Conservation (phyloP, 2,113 vertebrate genomes). For the Leptocoma aspasia region DNA sequence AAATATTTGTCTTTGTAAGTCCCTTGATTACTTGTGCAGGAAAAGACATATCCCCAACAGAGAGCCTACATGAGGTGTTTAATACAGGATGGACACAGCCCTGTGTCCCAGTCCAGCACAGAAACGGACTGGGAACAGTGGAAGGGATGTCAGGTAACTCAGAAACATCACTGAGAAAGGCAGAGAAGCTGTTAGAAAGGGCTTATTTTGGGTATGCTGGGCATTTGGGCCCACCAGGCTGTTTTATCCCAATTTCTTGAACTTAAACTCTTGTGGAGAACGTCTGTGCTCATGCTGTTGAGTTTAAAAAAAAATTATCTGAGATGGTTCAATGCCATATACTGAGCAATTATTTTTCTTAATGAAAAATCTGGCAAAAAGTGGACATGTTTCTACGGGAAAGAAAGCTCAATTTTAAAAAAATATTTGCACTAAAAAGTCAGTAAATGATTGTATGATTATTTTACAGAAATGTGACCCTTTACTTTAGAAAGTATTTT, state of each 20-base stretch:
- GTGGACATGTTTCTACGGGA: not conserved
- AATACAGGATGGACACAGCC: not conserved
- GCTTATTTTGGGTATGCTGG: not conserved
- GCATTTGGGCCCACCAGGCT: not conserved
- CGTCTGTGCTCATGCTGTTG: not conserved
- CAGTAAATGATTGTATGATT: not conserved
- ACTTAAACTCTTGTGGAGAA: accelerated
- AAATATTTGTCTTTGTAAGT: not conserved
- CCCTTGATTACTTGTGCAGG: not conserved
- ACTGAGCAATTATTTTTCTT: not conserved
- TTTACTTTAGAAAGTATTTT: not conserved
- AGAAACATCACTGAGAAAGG: not conserved
- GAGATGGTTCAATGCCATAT: not conserved
- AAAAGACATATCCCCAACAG: not conserved
- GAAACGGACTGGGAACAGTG: accelerated
- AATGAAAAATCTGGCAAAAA: not conserved
- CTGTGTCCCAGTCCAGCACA: not conserved
- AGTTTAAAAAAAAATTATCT: not conserved
- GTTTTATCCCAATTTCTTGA: not conserved
- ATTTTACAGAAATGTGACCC: not conserved
- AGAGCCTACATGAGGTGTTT: accelerated
- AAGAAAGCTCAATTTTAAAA: not conserved
- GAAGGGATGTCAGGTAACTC: not conserved
- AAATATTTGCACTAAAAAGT: not conserved
- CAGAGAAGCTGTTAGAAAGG: not conserved